A percentile compares a stretch with the other conserved stretches of the same genome.
These are phyloP conservation scores for Baryphthengus martii DNA, from an alignment of 2,113 vertebrate species.

Conservation along the genomic window DNA sequence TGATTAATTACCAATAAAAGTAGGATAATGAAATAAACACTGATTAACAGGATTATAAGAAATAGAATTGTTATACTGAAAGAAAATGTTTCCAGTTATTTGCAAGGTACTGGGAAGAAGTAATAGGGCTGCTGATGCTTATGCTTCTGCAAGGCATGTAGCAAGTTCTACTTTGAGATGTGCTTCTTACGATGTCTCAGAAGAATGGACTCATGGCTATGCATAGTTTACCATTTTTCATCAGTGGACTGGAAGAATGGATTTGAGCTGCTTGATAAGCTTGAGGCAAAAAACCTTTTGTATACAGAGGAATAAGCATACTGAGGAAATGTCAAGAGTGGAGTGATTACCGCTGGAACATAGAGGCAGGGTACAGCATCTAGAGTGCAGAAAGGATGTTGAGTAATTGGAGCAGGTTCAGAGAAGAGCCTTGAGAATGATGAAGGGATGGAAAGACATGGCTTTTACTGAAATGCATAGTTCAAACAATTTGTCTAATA, in stretches of 20 bases:
- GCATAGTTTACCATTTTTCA: fast-evolving
- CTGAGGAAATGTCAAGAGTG: neutral
- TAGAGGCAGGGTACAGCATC: neutral
- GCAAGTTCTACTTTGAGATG: neutral
- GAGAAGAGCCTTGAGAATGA: neutral
- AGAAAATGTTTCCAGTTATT: neutral
- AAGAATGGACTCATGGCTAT: neutral
- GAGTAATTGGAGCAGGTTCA: neutral
- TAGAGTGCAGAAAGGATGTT: neutral
- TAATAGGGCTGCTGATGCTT: neutral
- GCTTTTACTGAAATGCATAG: neutral
- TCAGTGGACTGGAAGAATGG: neutral
- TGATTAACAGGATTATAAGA: neutral
- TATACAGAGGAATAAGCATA: neutral
- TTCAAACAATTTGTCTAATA: neutral
- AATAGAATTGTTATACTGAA: neutral
- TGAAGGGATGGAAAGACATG: neutral
- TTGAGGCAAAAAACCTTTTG: neutral
- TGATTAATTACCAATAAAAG: neutral
- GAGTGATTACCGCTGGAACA: neutral
- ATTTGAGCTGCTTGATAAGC: neutral
- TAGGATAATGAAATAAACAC: neutral
- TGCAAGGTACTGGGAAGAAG: neutral
- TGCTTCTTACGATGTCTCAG: fast-evolving
- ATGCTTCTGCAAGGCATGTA: neutral